Base-by-base conservation (phyloP, 2,113 vertebrate genomes). In the Pachyramphus minor region DNA sequence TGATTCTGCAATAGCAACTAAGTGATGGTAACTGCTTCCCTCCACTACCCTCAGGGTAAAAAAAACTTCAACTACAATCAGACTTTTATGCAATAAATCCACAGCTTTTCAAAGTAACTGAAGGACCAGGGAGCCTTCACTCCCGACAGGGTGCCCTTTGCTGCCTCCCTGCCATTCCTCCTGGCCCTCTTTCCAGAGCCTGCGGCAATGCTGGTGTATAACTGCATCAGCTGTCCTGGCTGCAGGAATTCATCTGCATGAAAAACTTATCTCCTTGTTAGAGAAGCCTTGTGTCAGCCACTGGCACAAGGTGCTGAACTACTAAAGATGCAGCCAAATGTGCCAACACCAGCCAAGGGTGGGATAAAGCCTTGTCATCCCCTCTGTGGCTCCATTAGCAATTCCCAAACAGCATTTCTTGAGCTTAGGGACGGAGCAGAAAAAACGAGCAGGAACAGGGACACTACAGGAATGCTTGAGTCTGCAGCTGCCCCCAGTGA, bases 241-340 rank as follows among this genome's bases (percentile, higher is more conserved):
- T 89, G 79, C 30, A 84, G 71, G 77, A 84, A 91, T 62, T 93
- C 35, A 82, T 56, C 89, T 90, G 69, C 93, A 78, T 37, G 66
- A 74, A 75, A 87, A 81, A 2, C 11, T 49, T 5, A 6, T 30
- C 87, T 71, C 52, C 84, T 58, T 16, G 9, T 49, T 60, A 68
- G 77, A 92, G 84, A 72, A 37, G 52, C 52, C 76, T 55, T 1
- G 56, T 68, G 91, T 92, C 89, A 84, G 94, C 73, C 84, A 49
- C 69, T 55, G 80, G 89, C 91, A 72, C 76, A 56, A 84, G 87
- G 84, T 13, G 35, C 91, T 66, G 62, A 79, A 53, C 84, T 77
- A 5, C 52, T 10, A 59, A 1, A 35, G 87, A 42, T 10, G 52
- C 45, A 58, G 77, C 35, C 4, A 1, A 72, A 66, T 0, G 47